Percentiles rank a stretch among this genome's conserved stretches.
Conservation (phyloP, 2,888 invertebrate genomes). For the Mimachlamys varia region DNA sequence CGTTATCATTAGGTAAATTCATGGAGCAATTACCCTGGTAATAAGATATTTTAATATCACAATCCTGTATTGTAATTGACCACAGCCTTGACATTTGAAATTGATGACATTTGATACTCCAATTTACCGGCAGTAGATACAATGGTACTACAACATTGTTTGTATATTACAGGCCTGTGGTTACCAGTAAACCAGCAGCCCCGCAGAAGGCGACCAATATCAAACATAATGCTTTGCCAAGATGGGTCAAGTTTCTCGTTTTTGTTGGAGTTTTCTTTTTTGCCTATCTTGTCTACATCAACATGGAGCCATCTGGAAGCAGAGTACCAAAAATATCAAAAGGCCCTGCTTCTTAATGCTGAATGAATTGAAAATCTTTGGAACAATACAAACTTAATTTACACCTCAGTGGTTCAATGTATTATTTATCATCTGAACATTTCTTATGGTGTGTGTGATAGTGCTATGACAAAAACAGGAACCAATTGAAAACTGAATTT, state of each 20-base stretch:
- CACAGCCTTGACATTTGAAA: too few relatives aligned
- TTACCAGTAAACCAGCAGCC: background rate
- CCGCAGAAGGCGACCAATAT: background rate
- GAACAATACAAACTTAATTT: background rate
- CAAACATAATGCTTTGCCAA: conserved; percentile 48
- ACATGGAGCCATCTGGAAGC: conserved; percentile 69
- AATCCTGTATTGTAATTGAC: too few relatives aligned
- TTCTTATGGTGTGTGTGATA: background rate
- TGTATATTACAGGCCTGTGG: background rate
- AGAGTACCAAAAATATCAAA: conserved; percentile 60
- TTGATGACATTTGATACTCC: too few relatives aligned
- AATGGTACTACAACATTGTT: background rate
- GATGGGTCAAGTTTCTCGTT: conserved; percentile 65
- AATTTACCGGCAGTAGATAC: too few relatives aligned
- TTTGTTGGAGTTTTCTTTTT: conserved; percentile 62
- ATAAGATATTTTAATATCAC: too few relatives aligned
- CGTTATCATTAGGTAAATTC: too few relatives aligned
- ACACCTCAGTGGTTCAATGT: background rate
- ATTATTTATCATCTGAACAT: background rate
- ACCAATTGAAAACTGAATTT: background rate
- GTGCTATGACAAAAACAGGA: background rate
- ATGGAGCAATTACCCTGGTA: too few relatives aligned
- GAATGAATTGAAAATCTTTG: background rate
- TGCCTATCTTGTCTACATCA: conserved; percentile 68
- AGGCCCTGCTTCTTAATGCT: background rate